phyloP scores from a whole-genome alignment of 2,113 vertebrate species.

The Lampris incognitus region DNA sequence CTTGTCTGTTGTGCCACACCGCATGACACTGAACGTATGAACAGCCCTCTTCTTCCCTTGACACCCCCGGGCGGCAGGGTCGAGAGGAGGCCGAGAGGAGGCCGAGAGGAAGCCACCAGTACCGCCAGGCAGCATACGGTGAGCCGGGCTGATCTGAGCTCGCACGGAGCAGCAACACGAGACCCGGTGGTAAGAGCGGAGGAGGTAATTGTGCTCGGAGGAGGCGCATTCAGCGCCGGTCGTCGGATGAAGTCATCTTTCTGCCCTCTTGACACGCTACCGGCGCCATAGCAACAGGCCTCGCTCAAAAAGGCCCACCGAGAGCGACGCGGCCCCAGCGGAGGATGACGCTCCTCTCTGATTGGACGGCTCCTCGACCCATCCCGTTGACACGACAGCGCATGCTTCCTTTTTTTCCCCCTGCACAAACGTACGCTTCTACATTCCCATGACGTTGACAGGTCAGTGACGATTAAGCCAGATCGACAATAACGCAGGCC shows the following conservation, averaged over 20 bases:
- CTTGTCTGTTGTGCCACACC: too few species aligned
- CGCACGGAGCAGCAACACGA: constrained; percentile 10
- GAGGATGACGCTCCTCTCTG: constrained; percentile 54
- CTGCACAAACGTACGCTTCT: constrained; percentile 28
- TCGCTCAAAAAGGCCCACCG: constrained; percentile 52
- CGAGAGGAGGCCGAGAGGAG: too few species aligned
- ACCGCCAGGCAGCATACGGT: not conserved
- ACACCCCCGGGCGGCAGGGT: too few species aligned
- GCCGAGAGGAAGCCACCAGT: not conserved
- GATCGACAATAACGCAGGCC: constrained; percentile 44
- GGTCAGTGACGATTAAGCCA: constrained; percentile 51
- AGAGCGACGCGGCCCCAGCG: constrained; percentile 49
- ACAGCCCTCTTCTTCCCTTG: too few species aligned
- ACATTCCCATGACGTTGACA: constrained; percentile 47
- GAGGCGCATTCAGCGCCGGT: constrained; percentile 29
- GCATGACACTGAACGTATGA: too few species aligned
- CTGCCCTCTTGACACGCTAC: constrained; percentile 33
- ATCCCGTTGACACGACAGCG: constrained; percentile 21
- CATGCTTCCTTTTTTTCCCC: not conserved
- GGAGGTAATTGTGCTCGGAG: constrained; percentile 2
- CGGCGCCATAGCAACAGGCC: constrained; percentile 72
- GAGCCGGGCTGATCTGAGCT: not conserved
- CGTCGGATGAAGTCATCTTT: constrained; percentile 38
- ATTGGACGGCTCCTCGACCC: constrained; percentile 56
- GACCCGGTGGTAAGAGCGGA: constrained; percentile 8